A percentile compares a stretch with the other conserved stretches of the same genome.
Conservation (phyloP, 2,888 invertebrate genomes). For the Papilio elwesi region DNA sequence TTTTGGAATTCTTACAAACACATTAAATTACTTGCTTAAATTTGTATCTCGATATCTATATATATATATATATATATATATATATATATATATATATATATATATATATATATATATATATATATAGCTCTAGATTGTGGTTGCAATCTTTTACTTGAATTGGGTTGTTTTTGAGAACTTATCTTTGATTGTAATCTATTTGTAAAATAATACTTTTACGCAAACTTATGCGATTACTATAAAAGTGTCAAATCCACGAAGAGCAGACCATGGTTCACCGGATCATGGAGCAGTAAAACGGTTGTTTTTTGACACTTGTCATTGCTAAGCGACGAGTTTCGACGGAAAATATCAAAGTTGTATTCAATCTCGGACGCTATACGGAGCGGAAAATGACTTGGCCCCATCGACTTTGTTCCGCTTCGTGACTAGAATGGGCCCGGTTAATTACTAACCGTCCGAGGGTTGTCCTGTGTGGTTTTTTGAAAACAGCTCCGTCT, state of each 20-base stretch:
- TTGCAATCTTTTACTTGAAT: too few species aligned
- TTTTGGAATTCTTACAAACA: too few species aligned
- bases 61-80: too few species aligned
- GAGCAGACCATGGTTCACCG: conserved; percentile 44
- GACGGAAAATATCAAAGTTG: conserved; percentile 55
- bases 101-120: too few species aligned
- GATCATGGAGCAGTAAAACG: conserved; percentile 53
- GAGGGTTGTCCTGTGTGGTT: conserved; percentile 35
- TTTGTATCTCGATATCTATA: too few species aligned
- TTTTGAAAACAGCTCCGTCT: conserved; percentile 30
- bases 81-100: too few species aligned
- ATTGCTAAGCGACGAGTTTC: conserved; percentile 43
- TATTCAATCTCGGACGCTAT: conserved; percentile 54
- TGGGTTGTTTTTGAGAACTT: too few species aligned
- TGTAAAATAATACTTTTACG: background rate
- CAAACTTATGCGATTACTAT: background rate
- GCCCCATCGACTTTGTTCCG: conserved; percentile 42
- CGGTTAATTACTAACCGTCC: conserved; percentile 41
- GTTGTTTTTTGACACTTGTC: conserved; percentile 54
- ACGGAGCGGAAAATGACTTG: conserved; percentile 55
- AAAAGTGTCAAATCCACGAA: conserved; percentile 45
- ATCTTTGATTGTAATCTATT: too few species aligned
- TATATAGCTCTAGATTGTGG: too few species aligned
- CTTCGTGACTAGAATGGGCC: conserved; percentile 43
- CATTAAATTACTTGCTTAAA: too few species aligned